A percentile compares a stretch with the other conserved stretches of the same genome.
phyloP scores from a whole-genome alignment of 2,888 invertebrate genomes.

The Crematogaster levior region DNA sequence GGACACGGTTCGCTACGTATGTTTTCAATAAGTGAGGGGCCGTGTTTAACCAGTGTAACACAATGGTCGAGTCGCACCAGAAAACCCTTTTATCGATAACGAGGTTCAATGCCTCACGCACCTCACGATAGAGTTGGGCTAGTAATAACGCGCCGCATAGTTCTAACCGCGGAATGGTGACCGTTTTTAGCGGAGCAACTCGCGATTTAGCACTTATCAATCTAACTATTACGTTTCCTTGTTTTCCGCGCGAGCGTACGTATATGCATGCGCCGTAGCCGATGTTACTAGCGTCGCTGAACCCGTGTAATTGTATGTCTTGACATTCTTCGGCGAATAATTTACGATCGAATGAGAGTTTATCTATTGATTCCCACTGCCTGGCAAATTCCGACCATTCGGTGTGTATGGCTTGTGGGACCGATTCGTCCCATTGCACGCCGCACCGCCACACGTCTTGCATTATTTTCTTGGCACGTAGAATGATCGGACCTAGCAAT shows the following conservation, averaged over 20 bases:
- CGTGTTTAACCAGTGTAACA: not conserved
- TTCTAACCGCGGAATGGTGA: not conserved
- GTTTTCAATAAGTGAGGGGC: not conserved
- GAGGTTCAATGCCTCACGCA: not conserved
- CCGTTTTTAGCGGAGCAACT: not conserved
- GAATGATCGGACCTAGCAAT: not conserved
- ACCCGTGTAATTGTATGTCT: not conserved
- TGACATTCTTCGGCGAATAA: not conserved
- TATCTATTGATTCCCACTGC: not conserved
- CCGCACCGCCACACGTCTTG: not conserved
- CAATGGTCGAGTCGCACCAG: not conserved
- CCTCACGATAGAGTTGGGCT: not conserved
- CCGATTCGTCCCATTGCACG: not conserved
- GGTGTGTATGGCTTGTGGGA: not conserved
- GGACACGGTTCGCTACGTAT: slow-evolving; percentile 44
- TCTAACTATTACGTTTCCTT: not conserved
- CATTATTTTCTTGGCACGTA: not conserved
- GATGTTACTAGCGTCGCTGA: not conserved
- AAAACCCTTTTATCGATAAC: not conserved
- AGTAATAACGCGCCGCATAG: not conserved
- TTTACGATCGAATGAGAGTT: not conserved
- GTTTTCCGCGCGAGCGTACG: not conserved
- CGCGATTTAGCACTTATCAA: not conserved
- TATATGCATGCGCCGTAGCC: not conserved
- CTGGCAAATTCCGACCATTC: not conserved